phyloP scores from a whole-genome alignment of 2,797 vertebrate species.

The Sternarchorhynchus goeldii region DNA sequence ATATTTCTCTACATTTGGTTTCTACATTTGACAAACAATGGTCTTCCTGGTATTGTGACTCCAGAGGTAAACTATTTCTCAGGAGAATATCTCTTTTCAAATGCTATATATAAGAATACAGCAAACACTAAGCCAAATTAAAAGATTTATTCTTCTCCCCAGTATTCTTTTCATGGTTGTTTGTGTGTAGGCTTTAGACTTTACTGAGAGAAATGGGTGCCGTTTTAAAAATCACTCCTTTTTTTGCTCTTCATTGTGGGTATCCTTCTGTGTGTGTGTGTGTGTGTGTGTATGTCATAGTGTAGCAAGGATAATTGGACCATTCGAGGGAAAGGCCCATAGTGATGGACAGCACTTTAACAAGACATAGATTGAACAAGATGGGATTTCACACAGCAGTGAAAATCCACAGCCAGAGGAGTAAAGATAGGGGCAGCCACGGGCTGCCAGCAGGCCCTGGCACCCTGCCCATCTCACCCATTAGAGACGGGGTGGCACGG shows the following conservation, averaged over 20 bases:
- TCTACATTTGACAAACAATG: neutral
- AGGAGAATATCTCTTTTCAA: neutral
- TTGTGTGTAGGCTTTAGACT: neutral
- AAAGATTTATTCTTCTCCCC: too few species aligned
- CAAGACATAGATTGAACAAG: conserved; percentile 56
- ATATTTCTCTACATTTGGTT: neutral
- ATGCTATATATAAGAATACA: neutral
- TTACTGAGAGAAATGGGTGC: neutral
- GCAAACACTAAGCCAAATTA: neutral
- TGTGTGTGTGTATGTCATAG: conserved; percentile 16
- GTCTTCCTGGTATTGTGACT: neutral
- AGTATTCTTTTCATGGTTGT: neutral
- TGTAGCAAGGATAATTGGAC: conserved; percentile 40
- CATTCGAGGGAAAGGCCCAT: conserved; percentile 36
- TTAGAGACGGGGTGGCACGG: conserved; percentile 50
- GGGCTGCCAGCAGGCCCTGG: conserved; percentile 40
- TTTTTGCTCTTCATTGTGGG: neutral
- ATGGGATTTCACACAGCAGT: conserved; percentile 50
- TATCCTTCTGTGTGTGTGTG: neutral
- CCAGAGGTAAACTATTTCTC: neutral
- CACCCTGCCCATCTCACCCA: conserved; percentile 51
- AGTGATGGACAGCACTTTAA: conserved; percentile 57
- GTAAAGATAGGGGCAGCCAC: conserved; percentile 41
- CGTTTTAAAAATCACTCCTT: neutral
- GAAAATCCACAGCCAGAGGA: conserved; percentile 50